Percentiles rank a stretch among this genome's conserved stretches.
phyloP scores from a whole-genome alignment of 2,113 vertebrate genomes.

The Gobio gobio region DNA sequence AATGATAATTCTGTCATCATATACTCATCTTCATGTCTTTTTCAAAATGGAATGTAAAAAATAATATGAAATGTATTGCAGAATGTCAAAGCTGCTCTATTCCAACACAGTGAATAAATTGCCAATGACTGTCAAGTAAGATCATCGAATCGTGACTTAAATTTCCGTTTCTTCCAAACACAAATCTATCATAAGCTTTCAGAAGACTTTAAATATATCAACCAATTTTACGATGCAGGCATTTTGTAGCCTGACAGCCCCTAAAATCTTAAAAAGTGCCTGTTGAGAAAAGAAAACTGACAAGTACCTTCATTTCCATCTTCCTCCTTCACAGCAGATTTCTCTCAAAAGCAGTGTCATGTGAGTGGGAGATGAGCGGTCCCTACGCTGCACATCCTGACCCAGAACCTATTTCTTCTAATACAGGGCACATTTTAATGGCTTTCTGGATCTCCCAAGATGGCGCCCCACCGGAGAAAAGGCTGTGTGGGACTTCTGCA shows the following conservation, averaged over 20 bases:
- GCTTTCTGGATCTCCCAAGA: constrained; percentile 47
- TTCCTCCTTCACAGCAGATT: constrained; percentile 8
- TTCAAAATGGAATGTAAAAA: not conserved
- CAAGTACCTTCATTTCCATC: not conserved
- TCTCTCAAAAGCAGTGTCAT: constrained; percentile 41
- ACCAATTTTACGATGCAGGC: too few species aligned
- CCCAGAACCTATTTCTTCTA: constrained; percentile 54
- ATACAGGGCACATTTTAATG: constrained; percentile 50
- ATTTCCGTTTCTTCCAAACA: too few species aligned
- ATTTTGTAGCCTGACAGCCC: too few species aligned
- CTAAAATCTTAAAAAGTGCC: not conserved
- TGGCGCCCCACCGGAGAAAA: constrained; percentile 27
- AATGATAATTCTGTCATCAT: not conserved
- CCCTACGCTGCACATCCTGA: constrained; percentile 47
- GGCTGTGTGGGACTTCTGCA: constrained; percentile 31
- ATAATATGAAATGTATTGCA: too few species aligned
- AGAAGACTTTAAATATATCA: too few species aligned
- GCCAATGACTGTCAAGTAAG: not conserved
- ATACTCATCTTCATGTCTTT: not conserved
- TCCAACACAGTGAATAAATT: not conserved
- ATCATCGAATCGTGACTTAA: too few species aligned
- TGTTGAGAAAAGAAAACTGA: not conserved
- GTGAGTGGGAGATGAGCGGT: constrained; percentile 44
- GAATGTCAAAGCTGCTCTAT: not conserved
- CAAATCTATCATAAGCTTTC: too few species aligned